Evolutionary conservation across 2,797 vertebrate species (phyloP).

Genomic region (Philypnodon macrostomus): DNA sequence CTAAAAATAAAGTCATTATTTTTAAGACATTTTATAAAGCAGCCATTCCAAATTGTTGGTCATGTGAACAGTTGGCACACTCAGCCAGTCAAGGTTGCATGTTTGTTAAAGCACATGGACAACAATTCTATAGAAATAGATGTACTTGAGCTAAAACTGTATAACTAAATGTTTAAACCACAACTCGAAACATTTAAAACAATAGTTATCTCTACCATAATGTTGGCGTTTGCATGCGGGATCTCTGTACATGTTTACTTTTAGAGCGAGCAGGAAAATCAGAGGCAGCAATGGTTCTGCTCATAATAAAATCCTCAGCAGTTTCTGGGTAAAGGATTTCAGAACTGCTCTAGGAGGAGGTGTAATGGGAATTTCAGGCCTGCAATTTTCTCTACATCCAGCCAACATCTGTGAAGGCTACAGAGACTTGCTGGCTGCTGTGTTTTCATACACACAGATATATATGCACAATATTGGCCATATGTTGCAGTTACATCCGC

Average conservation of each 20-base stretch:
- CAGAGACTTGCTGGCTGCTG: conserved; percentile 9
- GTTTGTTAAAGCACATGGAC: no score
- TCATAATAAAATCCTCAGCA: not conserved
- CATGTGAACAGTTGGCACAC: no score
- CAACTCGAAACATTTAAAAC: no score
- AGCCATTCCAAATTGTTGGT: no score
- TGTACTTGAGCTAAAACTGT: no score
- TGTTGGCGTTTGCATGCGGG: not conserved
- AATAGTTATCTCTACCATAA: not conserved
- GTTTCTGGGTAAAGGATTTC: conserved; percentile 3
- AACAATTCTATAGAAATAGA: no score
- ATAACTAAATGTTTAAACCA: no score
- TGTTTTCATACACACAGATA: no score
- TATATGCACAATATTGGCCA: conserved; percentile 6
- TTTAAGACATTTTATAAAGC: no score
- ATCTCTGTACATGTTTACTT: not conserved
- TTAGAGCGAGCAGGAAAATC: not conserved
- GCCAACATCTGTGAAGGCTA: conserved; percentile 9
- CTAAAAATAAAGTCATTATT: no score
- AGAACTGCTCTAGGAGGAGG: not conserved
- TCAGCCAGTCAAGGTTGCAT: no score
- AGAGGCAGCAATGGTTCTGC: not conserved
- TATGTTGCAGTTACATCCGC: not conserved
- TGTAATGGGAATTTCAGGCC: not conserved
- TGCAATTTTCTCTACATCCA: not conserved